Conservation (phyloP, 2,113 vertebrate species). For the Scomber japonicus region DNA sequence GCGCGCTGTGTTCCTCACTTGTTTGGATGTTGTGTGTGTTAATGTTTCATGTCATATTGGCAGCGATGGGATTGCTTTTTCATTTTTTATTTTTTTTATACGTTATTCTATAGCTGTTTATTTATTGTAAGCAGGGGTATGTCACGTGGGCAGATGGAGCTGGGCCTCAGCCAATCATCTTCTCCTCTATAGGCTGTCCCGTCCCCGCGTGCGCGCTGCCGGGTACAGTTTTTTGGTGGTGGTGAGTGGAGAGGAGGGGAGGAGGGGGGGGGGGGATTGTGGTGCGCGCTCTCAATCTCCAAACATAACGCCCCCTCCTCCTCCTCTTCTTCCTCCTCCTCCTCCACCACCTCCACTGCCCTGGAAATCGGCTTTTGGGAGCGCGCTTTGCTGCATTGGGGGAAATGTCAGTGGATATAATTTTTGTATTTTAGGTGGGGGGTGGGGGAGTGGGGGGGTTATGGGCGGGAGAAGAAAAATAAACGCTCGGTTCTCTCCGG, state of each 20-base stretch:
- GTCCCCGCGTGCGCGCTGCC: conserved; percentile 74
- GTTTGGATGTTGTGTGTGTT: neutral
- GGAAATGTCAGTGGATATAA: conserved; percentile 76
- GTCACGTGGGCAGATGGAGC: conserved; percentile 83
- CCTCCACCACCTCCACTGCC: conserved; percentile 60
- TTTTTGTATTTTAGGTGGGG: conserved; percentile 73
- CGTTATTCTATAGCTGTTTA: conserved; percentile 80
- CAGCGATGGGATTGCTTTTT: neutral
- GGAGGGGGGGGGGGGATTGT: conserved; percentile 53
- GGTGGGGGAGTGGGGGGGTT: conserved; percentile 27
- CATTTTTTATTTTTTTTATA: conserved; percentile 23
- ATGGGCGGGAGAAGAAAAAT: neutral
- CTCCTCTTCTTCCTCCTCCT: conserved; percentile 29
- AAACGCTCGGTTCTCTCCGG: neutral
- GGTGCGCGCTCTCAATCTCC: conserved; percentile 73
- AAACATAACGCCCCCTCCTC: conserved; percentile 57
- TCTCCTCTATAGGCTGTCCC: conserved; percentile 53
- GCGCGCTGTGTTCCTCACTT: too few species aligned
- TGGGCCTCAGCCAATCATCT: conserved; percentile 75
- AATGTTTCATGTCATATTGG: neutral
- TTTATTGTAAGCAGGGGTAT: conserved; percentile 84
- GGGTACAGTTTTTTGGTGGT: conserved; percentile 66
- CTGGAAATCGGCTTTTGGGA: conserved; percentile 77
- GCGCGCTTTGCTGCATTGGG: conserved; percentile 86
- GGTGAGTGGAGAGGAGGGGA: too few species aligned